Conservation (phyloP, 2,888 invertebrate species). For the Sminthurinus aureus region DNA sequence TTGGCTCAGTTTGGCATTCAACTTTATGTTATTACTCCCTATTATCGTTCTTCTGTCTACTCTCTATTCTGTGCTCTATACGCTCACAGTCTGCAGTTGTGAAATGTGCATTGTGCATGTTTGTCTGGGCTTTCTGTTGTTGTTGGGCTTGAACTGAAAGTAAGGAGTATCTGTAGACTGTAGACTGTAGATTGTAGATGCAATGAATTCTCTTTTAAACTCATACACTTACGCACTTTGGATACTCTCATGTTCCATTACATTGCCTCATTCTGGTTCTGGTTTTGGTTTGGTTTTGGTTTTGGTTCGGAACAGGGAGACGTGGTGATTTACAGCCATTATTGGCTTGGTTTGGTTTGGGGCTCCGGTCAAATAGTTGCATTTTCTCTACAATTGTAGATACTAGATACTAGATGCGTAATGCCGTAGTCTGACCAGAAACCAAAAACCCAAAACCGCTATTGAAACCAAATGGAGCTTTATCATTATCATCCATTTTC, state of each 20-base stretch:
- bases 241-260: background rate
- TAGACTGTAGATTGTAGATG: background rate
- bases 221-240: background rate
- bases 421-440: background rate
- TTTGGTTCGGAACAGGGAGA: background rate
- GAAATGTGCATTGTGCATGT: background rate
- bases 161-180: too few species aligned
- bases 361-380: slow-evolving; percentile 22
- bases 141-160: background rate
- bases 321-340: slow-evolving; percentile 14
- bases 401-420: background rate
- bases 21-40: slow-evolving; percentile 47
- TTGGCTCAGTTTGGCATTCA: slow-evolving; percentile 32
- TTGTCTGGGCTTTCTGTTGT: slow-evolving; percentile 3
- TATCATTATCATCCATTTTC: slow-evolving; percentile 29
- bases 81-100: background rate
- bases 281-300: too few species aligned
- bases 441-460: too few species aligned
- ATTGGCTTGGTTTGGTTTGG: background rate
- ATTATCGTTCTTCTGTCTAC: slow-evolving; percentile 35
- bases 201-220: background rate
- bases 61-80: background rate
- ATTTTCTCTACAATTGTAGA: background rate
- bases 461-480: slow-evolving; percentile 27
- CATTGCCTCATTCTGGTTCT: too few species aligned